Conservation (phyloP, 2,113 vertebrate genomes). For the Geococcyx californianus region DNA sequence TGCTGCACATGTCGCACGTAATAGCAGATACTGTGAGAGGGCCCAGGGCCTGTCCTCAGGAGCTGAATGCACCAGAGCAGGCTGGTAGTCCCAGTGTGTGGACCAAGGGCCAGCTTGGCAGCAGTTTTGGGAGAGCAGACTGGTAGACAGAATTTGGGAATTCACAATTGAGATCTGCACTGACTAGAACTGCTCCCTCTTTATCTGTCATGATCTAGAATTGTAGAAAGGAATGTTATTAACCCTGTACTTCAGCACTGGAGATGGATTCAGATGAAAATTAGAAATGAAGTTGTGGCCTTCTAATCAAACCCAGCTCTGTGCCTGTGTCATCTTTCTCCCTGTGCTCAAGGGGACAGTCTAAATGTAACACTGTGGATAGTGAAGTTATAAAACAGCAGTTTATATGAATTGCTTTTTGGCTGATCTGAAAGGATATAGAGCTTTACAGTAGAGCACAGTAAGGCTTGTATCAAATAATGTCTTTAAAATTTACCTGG, state of each 20-base stretch:
- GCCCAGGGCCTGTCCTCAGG: conserved; percentile 59
- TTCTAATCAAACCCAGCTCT: neutral
- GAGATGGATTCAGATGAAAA: neutral
- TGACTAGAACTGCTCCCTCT: neutral
- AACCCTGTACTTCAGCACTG: neutral
- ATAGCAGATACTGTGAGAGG: conserved; percentile 61
- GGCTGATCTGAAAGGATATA: neutral
- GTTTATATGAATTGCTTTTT: neutral
- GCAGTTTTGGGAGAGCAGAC: conserved; percentile 42
- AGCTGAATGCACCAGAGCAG: neutral
- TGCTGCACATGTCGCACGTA: conserved; percentile 71
- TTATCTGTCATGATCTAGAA: neutral
- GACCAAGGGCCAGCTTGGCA: conserved; percentile 55
- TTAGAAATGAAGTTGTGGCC: neutral
- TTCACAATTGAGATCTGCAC: neutral
- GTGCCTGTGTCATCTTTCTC: neutral
- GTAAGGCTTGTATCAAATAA: neutral
- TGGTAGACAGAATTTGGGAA: conserved; percentile 46
- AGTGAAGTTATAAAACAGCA: neutral
- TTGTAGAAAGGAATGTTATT: neutral
- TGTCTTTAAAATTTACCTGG: neutral
- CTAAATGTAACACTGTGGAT: neutral
- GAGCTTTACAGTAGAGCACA: neutral
- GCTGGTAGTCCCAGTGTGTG: conserved; percentile 6
- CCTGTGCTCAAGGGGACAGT: neutral